Conservation (phyloP, 2,113 vertebrate species). For the Salvelinus fontinalis region DNA sequence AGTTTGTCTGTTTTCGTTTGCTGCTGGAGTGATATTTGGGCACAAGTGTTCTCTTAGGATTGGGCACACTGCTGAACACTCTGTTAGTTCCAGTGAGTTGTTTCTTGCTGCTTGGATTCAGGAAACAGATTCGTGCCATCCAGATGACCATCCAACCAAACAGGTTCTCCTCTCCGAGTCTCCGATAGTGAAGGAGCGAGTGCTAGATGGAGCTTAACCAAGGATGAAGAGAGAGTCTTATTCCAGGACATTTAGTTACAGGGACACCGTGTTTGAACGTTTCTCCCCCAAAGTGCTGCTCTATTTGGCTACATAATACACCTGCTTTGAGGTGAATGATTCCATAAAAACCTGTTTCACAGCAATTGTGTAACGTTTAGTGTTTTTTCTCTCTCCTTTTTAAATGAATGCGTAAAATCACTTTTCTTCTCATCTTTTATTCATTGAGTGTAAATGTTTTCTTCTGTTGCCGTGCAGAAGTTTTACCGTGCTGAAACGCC, state of each 20-base stretch:
- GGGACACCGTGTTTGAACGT: constrained; percentile 42
- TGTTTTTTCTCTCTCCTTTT: constrained; percentile 43
- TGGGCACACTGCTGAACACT: too few species aligned
- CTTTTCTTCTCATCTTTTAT: constrained; percentile 71
- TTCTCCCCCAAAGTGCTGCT: constrained; percentile 51
- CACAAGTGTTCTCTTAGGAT: too few species aligned
- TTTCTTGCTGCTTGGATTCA: too few species aligned
- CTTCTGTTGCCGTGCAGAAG: constrained; percentile 40
- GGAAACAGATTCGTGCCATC: too few species aligned
- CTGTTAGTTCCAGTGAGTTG: too few species aligned
- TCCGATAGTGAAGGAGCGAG: too few species aligned
- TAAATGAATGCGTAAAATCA: constrained; percentile 67
- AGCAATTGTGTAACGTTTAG: constrained; percentile 41
- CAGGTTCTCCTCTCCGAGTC: too few species aligned
- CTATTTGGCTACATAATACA: constrained; percentile 54
- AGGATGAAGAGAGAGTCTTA: neutral
- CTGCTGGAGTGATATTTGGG: too few species aligned
- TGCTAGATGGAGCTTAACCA: too few species aligned
- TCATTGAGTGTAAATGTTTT: constrained; percentile 70
- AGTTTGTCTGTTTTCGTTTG: too few species aligned
- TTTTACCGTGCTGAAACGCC: constrained; percentile 29
- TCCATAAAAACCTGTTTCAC: constrained; percentile 49
- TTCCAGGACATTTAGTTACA: constrained; percentile 52
- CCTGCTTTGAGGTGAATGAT: constrained; percentile 52
- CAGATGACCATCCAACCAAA: too few species aligned